Evolutionary conservation across 2,797 vertebrate species (phyloP).

Genomic region (Pelochelys cantorii): DNA sequence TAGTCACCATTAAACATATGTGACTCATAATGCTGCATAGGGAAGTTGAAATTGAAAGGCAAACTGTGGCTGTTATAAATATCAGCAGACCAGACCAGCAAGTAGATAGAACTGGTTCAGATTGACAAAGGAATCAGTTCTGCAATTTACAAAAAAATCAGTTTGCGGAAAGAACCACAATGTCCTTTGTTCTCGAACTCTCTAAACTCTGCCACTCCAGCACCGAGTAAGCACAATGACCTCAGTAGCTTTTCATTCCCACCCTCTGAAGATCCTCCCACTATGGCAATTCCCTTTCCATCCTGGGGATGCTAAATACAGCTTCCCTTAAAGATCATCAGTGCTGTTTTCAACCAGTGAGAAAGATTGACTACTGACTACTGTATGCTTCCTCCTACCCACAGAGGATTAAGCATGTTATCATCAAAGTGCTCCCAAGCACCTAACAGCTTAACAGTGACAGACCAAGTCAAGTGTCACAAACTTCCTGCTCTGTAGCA

Average conservation of each 20-base stretch:
- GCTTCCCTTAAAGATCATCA: background rate
- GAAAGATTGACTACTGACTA: background rate
- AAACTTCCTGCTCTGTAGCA: background rate
- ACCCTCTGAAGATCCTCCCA: background rate
- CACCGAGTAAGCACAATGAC: too few species aligned
- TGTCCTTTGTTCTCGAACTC: background rate
- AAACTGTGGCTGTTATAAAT: background rate
- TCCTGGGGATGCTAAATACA: background rate
- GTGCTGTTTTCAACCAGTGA: background rate
- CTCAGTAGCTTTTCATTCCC: background rate
- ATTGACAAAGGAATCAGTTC: background rate
- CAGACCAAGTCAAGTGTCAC: background rate
- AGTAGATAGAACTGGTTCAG: background rate
- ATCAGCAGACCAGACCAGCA: background rate
- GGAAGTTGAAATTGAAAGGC: background rate
- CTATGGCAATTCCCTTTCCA: background rate
- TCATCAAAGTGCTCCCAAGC: background rate
- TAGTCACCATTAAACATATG: background rate
- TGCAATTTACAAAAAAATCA: background rate
- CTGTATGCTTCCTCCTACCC: background rate
- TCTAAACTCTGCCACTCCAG: background rate
- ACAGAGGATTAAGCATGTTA: background rate
- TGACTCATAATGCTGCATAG: background rate
- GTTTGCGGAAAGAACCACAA: background rate
- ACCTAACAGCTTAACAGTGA: background rate